Base-by-base conservation (phyloP, 2,113 vertebrate species). In the Formicarius rufipectus region DNA sequence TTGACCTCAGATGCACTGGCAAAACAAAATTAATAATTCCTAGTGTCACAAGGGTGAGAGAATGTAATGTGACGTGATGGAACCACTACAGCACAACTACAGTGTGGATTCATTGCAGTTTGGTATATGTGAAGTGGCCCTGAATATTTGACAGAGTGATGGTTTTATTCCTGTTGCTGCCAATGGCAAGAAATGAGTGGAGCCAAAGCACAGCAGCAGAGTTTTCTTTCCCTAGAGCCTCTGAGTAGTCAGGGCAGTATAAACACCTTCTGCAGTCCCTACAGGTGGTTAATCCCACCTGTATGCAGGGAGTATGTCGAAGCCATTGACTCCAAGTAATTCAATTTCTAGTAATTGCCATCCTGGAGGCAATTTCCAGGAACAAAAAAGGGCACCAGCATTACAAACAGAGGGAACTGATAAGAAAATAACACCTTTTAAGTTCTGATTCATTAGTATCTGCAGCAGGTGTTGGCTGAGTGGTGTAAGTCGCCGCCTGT, bases 251-350 rank as follows among this genome's bases (percentile, higher is more conserved):
- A 62, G 63, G 53, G 73, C 68, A 23, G 17, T 13, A 18, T 40
- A 73, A 92, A 89, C 71, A 80, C 85, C 91, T 95, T 89, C 87
- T 96, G 95, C 55, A 33, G 21, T 73, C 82, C 66, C 79, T 76
- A 40, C 72, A 85, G 89, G 91, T 82, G 92, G 71, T 69, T 84
- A 90, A 89, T 95, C 83, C 79, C 56, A 90, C 73, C 82, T 78
- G 0, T 59, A 42, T 33, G 8, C 59, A 31, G 50, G 17, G 58
- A 4, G 2, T 47, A 20, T 80, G 78, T 79, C 66, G 53, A 60
- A 87, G 25, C 30, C 68, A 24, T 18, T 50, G 64, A 58, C 72
- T 87, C 60, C 21, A 63, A 45, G n/a, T 95, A 90, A 78, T 81
- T 90, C 50, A 35, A 5, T 90, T 96, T 71, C 55, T 75, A 72